Evolutionary conservation across 1,140 invertebrate species (phyloP), one percentile per base, ranked within the genome.

Genomic region (Thaumatotibia leucotreta): DNA sequence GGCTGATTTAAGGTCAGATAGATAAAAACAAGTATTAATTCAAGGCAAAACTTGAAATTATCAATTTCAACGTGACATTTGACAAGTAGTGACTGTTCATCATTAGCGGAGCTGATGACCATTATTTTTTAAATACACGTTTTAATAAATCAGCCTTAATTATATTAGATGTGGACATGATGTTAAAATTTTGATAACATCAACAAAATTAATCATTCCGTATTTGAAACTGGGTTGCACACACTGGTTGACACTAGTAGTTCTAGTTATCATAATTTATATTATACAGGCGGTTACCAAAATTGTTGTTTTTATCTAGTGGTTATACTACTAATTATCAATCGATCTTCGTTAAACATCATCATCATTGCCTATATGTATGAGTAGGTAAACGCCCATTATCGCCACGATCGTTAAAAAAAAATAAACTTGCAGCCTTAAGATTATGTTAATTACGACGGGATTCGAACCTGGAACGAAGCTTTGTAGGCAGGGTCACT

Each of bases 141-240:
- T 58, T 58, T 31, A 31, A 58, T 58, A 29, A 58, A 58, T 54
- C 23, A 58, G 24, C 4, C 24, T 58, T 58, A 58, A 58, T 14
- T 58, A 58, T 58, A 58, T 58, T 58, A 58, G 52, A 58, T 29
- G 11, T 4, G 27, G 23, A n/a, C 27, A 58, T 58, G 29, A 58
- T n/a, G 23, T 58, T 29, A 58, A 54, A 31, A 14, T 39, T 31
- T 63, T 63, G 35, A 35, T 35, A 31, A 63, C n/a, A 20, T 63
- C 4, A 22, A 33, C 20, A 35, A 33, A 23, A 39, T 33, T 17
- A 33, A 63, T 63, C 35, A 39, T 35, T 35, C 17, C 6, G n/a
- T n/a, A 58, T 4, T 27, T 27, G 11, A 24, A 11, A 10, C 5
- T 23, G 17, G 23, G 50, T 58, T 58, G 49, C 8, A 50, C 8